Conservation (phyloP, 2,113 vertebrate species). For the Platysteira castanea region DNA sequence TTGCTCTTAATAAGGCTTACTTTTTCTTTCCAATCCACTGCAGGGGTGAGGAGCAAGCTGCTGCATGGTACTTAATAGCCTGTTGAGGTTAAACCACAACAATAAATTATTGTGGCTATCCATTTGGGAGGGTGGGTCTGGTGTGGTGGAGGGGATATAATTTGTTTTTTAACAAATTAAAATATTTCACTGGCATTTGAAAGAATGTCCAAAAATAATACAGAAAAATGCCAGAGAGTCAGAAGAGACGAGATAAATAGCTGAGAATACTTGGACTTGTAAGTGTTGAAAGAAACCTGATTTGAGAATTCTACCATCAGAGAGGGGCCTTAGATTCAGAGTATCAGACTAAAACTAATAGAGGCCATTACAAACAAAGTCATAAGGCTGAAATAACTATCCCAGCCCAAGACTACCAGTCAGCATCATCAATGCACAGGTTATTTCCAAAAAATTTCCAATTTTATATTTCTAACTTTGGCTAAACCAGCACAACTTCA, state of each 20-base stretch:
- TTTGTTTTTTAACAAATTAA: neutral
- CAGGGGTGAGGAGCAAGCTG: fast-evolving
- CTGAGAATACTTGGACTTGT: neutral
- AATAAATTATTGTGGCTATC: neutral
- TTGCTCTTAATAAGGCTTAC: neutral
- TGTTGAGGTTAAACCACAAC: neutral
- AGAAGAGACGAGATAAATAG: neutral
- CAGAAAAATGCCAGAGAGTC: neutral
- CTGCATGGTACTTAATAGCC: neutral
- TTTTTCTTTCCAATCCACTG: neutral
- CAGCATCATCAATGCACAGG: neutral
- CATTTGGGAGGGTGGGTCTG: neutral
- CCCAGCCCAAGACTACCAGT: neutral
- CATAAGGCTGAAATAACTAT: neutral
- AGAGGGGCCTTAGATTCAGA: neutral
- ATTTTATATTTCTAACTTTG: no score
- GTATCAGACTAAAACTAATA: neutral
- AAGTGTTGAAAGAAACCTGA: neutral
- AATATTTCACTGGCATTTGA: neutral
- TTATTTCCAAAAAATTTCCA: neutral
- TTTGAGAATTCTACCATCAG: neutral
- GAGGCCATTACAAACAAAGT: neutral
- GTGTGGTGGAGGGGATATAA: neutral
- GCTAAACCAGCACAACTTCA: no score
- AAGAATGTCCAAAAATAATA: neutral